Evolutionary conservation across 2,797 vertebrate species (phyloP), one percentile per base, ranked within the genome.

Genomic region (Pipistrellus pipistrellus): DNA sequence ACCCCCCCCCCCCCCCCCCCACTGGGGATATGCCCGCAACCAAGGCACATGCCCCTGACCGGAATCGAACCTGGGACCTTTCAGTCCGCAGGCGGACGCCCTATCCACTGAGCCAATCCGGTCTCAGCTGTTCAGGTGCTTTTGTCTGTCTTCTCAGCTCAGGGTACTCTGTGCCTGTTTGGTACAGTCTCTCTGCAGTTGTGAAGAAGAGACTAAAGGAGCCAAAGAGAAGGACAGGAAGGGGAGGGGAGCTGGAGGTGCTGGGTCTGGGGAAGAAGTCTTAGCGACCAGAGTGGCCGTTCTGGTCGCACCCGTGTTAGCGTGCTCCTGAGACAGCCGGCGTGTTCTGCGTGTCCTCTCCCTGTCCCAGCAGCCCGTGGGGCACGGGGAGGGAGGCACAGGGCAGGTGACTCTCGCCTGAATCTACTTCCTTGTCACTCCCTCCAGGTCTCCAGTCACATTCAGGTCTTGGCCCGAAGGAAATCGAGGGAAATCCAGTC

Each of bases 401-500:
- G 51, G 12, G 0, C 20, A 3, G 73, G 59, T 4, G 55, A 10
- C 48, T 32, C 17, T 27, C 71, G 38, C 48, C 85, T 81, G 62
- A 76, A 21, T 72, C 51, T 30, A 14, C 57, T 87, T 51, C 48
- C 86, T 11, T 4, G 8, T 80, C 62, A 3, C 35, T 78, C n/a
- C n/a, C 71, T 73, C 13, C 86, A 98, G 98, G 98, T 98, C n/a
- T 98, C 98, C 8, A 98, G 98, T 96, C 98, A 98, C 83, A 98
- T 98, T 92, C 98, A 98, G 76, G 98, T 98, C 55, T 95, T 98
- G 93, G 97, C 98, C 86, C 96, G 98, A 91, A 97, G 98, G 83
- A 98, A 98, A 85, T 98, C 97, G 0, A 97, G 98, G 73, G 98
- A 98, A 91, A 98, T 98, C 73, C 98, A 98, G 94, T 98, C 97